Base-by-base conservation (phyloP, 2,888 invertebrate genomes). In the Andrena flavipes region DNA sequence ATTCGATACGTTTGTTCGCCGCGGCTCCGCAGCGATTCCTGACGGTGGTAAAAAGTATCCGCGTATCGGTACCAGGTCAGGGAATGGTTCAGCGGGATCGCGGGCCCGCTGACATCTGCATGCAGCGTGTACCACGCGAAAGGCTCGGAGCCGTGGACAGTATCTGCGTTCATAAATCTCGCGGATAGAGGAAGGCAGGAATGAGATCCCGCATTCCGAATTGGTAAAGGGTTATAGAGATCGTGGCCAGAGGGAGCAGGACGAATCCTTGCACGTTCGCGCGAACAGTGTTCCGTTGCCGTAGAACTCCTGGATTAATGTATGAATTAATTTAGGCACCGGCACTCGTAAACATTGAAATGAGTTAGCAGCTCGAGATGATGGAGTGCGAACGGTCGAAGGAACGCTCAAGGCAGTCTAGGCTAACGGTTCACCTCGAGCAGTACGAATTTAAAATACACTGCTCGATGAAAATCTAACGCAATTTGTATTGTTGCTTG, bases 121-220 rank as follows among this genome's bases (percentile, higher is more conserved):
- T 35, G 76, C 83, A 30, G 76, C 63, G 67, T 49, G 1, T 4
- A 42, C 42, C 42, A 42, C 16, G 42, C 42, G 68, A 71, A 63
- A 83, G 48, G 30, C 56, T 48, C 63, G 35, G 29, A 54, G 35
- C 71, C 76, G 56, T 6, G 30, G 33, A 82, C 71, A 71, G 76
- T 82, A 83, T 82, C 82, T 68, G 7, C 0, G 51, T 48, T 51
- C 67, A 56, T 82, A 82, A 82, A 82, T 82, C 83, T 82, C 23
- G 2, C 1, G 56, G 35, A 20, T 65, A 69, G 49, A 76, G 69
- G 69, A 69, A 48, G 62, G 67, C 62, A 29, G 30, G 70, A 20
- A 33, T 68, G 63, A 70, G 63, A 70, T 75, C 81, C 33, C 30
- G 64, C 64, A 48, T 74, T 59, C 54, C 82, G 54, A 70, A 75